phyloP scores from a whole-genome alignment of 2,888 invertebrate species.

The Abrostola triplasia region DNA sequence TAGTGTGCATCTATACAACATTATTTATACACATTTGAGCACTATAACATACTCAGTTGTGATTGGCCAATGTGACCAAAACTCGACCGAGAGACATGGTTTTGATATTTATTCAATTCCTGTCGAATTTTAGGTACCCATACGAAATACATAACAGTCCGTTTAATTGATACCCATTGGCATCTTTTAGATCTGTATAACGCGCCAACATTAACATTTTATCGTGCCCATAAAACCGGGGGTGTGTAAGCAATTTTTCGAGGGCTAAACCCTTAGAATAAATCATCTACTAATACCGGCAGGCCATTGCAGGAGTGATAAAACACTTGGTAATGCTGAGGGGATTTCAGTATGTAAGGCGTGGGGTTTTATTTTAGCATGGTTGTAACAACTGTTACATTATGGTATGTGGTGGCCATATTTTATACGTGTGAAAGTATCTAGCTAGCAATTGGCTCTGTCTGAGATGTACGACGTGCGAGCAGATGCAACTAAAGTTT shows the following conservation, averaged over 20 bases:
- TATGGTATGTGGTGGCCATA: no score
- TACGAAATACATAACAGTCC: slow-evolving; percentile 8
- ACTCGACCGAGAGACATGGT: no score
- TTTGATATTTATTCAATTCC: no score
- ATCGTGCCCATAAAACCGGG: slow-evolving; percentile 43
- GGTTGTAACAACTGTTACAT: not conserved
- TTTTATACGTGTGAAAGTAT: no score
- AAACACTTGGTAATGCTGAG: slow-evolving; percentile 46
- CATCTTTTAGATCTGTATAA: slow-evolving; percentile 23
- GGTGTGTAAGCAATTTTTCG: slow-evolving; percentile 56
- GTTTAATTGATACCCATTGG: slow-evolving; percentile 43
- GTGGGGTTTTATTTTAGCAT: slow-evolving; percentile 4
- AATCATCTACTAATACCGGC: slow-evolving; percentile 57
- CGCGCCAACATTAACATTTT: slow-evolving; percentile 49
- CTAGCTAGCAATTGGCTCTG: no score
- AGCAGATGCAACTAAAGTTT: no score
- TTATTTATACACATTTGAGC: no score
- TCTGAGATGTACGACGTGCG: no score
- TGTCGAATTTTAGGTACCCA: not conserved
- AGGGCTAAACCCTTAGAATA: slow-evolving; percentile 51
- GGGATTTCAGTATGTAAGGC: slow-evolving; percentile 19
- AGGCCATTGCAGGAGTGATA: slow-evolving; percentile 50
- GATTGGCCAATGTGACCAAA: no score
- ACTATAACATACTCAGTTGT: no score
- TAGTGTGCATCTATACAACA: no score